Conservation (phyloP, 2,797 vertebrate genomes). For the Melanotaenia boesemani region DNA sequence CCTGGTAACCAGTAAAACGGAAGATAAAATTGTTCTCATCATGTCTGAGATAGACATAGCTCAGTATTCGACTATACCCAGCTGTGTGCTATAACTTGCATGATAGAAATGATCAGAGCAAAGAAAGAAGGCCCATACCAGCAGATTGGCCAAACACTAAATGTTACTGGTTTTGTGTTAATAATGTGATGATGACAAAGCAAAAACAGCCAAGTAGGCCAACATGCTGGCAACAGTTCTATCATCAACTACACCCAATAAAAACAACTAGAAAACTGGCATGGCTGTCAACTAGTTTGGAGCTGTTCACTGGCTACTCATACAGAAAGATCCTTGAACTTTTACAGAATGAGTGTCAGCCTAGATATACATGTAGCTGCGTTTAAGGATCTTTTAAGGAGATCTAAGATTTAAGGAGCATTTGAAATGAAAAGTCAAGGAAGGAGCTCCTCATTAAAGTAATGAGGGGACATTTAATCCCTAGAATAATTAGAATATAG, state of each 20-base stretch:
- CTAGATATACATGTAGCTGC: too few relatives aligned
- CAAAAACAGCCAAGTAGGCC: too few relatives aligned
- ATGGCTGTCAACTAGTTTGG: not conserved
- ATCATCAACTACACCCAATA: too few relatives aligned
- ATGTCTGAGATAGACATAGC: not conserved
- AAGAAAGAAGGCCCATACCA: too few relatives aligned
- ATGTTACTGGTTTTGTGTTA: too few relatives aligned
- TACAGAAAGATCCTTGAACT: not conserved
- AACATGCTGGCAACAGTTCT: too few relatives aligned
- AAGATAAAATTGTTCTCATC: not conserved
- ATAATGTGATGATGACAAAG: too few relatives aligned
- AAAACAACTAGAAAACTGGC: not conserved
- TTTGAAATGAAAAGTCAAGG: not conserved
- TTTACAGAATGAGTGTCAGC: too few relatives aligned
- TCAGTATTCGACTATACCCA: not conserved
- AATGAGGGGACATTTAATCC: not conserved
- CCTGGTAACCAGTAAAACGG: not conserved
- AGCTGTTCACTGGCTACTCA: too few relatives aligned
- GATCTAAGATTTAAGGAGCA: too few relatives aligned
- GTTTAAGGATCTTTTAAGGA: not conserved
- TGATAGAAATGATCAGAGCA: not conserved
- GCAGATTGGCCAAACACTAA: too few relatives aligned
- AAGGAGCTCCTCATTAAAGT: not conserved
- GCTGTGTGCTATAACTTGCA: not conserved
- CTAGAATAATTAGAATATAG: not conserved